Conservation (phyloP, 2,888 invertebrate genomes). For the Sicus ferrugineus region DNA sequence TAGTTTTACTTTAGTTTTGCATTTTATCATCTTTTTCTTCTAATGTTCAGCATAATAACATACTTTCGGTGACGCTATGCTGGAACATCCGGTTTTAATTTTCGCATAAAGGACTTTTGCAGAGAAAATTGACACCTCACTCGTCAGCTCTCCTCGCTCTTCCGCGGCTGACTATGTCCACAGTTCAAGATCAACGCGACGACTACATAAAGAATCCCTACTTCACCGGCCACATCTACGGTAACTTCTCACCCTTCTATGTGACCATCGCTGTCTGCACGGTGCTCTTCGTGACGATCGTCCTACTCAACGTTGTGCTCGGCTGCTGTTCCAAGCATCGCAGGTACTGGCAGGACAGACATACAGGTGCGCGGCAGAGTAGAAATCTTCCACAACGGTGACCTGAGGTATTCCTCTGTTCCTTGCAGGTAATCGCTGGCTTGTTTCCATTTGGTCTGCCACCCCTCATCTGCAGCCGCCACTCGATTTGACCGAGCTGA, state of each 20-base stretch:
- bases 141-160: not conserved
- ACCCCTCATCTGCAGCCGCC: slow-evolving; percentile 85
- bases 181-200: slow-evolving; percentile 71
- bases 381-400: not conserved
- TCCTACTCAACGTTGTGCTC: slow-evolving; percentile 79
- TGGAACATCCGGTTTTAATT: not conserved
- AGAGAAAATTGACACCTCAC: not conserved
- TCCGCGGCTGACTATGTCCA: slow-evolving; percentile 67
- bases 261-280: slow-evolving; percentile 81
- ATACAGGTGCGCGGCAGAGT: slow-evolving; percentile 67
- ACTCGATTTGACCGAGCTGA: slow-evolving; percentile 79
- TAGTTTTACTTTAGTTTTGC: not conserved
- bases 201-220: slow-evolving; percentile 72
- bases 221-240: slow-evolving; percentile 68
- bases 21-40: not conserved
- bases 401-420: slow-evolving; percentile 2
- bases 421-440: slow-evolving; percentile 79
- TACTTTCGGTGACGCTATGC: not conserved
- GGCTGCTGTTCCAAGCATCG: slow-evolving; percentile 84
- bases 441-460: slow-evolving; percentile 83
- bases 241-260: slow-evolving; percentile 88
- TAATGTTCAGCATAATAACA: not conserved
- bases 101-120: not conserved
- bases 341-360: slow-evolving; percentile 82
- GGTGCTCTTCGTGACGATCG: slow-evolving; percentile 73